A percentile compares a stretch with the other conserved stretches of the same genome.
phyloP scores from a whole-genome alignment of 2,888 invertebrate species.

The Stenodera caucasica region DNA sequence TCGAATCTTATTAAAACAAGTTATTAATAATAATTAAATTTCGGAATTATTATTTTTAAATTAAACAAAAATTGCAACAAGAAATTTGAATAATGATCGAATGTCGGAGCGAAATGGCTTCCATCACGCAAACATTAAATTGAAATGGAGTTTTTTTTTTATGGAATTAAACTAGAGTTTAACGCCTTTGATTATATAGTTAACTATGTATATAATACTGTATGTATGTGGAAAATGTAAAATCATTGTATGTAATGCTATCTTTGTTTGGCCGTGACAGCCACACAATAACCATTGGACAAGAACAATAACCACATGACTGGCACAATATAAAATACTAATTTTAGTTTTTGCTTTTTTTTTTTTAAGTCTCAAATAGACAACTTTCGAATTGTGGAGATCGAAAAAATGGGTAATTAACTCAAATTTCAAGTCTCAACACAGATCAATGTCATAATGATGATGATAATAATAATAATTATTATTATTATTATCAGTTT shows the following conservation, averaged over 20 bases:
- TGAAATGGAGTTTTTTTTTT: conserved; percentile 6
- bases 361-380: too few relatives aligned
- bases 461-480: too few relatives aligned
- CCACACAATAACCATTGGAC: conserved; percentile 44
- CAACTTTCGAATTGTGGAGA: too few relatives aligned
- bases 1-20: neutral
- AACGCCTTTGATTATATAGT: conserved; percentile 22
- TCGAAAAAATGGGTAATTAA: too few relatives aligned
- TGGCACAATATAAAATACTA: conserved; percentile 45
- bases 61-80: too few relatives aligned
- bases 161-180: conserved; percentile 12
- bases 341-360: conserved; percentile 24
- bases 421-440: too few relatives aligned
- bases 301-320: conserved; percentile 51
- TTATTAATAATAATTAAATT: neutral
- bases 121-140: neutral
- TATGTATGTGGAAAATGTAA: conserved; percentile 36
- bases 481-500: too few relatives aligned
- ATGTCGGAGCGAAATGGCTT: neutral
- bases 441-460: too few relatives aligned
- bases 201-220: conserved; percentile 11
- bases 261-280: conserved; percentile 46
- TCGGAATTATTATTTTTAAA: too few relatives aligned
- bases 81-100: too few relatives aligned
- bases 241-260: conserved; percentile 49